These are phyloP conservation scores for Uria aalge DNA, from an alignment of 2,113 vertebrate species.

Conservation along the genomic window DNA sequence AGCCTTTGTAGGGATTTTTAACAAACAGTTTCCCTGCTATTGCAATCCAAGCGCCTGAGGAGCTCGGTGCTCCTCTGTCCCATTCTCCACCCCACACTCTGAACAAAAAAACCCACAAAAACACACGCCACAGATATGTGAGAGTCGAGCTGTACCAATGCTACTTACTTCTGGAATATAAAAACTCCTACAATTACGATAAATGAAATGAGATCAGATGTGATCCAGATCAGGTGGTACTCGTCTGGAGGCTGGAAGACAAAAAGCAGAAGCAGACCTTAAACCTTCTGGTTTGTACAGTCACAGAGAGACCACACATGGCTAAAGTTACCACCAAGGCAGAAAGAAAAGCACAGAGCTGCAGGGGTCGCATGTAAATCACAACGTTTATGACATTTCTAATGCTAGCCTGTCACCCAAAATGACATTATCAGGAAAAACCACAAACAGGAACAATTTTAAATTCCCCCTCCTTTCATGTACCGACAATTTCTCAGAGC, in stretches of 20 bases:
- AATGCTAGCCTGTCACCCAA: background rate
- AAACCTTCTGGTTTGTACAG: background rate
- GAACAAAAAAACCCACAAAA: background rate
- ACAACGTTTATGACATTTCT: background rate
- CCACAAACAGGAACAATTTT: background rate
- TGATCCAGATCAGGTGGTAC: constrained; percentile 92
- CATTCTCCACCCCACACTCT: background rate
- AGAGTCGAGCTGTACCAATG: background rate
- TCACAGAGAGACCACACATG: background rate
- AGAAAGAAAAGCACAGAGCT: background rate
- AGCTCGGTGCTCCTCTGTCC: background rate
- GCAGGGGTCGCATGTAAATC: background rate
- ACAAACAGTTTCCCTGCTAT: background rate
- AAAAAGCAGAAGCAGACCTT: constrained; percentile 20
- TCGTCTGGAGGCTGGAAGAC: constrained; percentile 85
- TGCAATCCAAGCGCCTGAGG: background rate
- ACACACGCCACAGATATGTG: background rate
- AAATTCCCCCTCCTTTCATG: background rate
- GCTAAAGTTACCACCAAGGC: background rate
- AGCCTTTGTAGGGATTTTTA: background rate
- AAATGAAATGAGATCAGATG: constrained; percentile 89
- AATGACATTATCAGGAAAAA: background rate
- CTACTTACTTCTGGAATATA: constrained; percentile 94
- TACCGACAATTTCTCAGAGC: background rate
- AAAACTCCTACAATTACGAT: constrained; percentile 87